Base-by-base conservation (phyloP, 2,113 vertebrate genomes). In the Thoracochromis brauschi region DNA sequence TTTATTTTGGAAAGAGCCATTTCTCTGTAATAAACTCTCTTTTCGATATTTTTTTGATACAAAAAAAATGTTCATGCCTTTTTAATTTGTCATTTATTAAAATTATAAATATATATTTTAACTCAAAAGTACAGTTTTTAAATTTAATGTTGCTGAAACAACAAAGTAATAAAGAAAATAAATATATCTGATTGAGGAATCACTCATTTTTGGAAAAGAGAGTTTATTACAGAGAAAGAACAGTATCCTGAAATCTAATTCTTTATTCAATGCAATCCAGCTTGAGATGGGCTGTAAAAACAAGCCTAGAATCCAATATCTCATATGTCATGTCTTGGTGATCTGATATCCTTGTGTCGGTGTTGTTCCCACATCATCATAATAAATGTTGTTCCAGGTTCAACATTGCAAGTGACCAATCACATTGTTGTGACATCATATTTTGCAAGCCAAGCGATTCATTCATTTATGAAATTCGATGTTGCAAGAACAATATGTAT, bases 271-370 rank as follows among this genome's bases (percentile, higher is more conserved):
- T 40, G 19, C 19, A 8, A 68, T 40, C 63, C 33, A 68, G 4
- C 60, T 65, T 35, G 31, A 35, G 35, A 68, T 40, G 11, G 35
- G 10, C 63, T 4, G 63, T 1, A 68, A 38, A 65, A 65, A 21
- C 33, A 38, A 38, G 33, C 33, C 60, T 14, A 21, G 8, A 40
- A 68, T 21, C 9, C n/a, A 21, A 12, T 13, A 8, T 12, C 35
- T 40, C 63, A 24, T 68, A 38, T 21, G 19, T 21, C 10, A 5
- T 7, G 58, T 11, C 17, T 65, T 35, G 31, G 14, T 63, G 51
- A 21, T 24, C n/a, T 54, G 53, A 24, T 54, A 24, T 54, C 1
- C 1, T 54, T 0, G 10, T 24, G 53, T 54, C 1, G 10, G n/a
- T 54, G 51, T 54, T 21, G 51, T 54, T 54, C n/a, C 51, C n/a